Evolutionary conservation across 2,888 invertebrate genomes (phyloP).

Genomic region (Dastarcus helophoroides): DNA sequence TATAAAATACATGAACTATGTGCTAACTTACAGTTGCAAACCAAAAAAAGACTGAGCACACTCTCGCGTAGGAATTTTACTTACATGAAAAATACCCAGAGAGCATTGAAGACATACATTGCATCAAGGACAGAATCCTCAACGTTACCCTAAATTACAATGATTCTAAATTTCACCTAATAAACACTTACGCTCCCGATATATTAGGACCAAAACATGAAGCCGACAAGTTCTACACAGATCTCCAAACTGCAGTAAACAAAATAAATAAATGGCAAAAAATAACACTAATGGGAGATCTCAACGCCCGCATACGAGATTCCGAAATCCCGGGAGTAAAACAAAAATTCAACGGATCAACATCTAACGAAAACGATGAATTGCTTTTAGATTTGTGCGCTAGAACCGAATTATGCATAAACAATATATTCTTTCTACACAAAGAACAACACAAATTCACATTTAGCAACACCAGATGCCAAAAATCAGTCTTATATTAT

Average conservation of each 20-base stretch:
- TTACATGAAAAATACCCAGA: no score
- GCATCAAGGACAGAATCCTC: no score
- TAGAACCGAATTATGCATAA: constrained; percentile 8
- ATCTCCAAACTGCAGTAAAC: constrained; percentile 1
- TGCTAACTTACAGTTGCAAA: no score
- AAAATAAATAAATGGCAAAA: constrained; percentile 2
- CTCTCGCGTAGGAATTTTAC: no score
- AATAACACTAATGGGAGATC: constrained; percentile 1
- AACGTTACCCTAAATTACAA: no score
- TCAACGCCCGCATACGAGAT: constrained; percentile 2
- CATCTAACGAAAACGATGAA: constrained; percentile 6
- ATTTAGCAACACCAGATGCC: constrained; percentile 10
- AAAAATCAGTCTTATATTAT: constrained; percentile 11
- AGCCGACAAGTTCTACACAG: constrained; percentile 2
- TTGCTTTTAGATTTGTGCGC: constrained; percentile 6
- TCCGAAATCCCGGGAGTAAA: constrained; percentile 2
- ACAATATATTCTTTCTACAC: constrained; percentile 12
- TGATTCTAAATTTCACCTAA: no score
- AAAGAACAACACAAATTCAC: constrained; percentile 12
- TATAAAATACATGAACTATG: no score
- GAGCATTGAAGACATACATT: no score
- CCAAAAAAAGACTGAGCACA: no score
- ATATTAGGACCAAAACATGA: constrained; percentile 3
- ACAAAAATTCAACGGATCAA: constrained; percentile 4
- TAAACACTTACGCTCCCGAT: constrained; percentile 8